These are phyloP conservation scores for Mesoclemmys tuberculata DNA, from an alignment of 2,113 vertebrate genomes.

Conservation along the genomic window DNA sequence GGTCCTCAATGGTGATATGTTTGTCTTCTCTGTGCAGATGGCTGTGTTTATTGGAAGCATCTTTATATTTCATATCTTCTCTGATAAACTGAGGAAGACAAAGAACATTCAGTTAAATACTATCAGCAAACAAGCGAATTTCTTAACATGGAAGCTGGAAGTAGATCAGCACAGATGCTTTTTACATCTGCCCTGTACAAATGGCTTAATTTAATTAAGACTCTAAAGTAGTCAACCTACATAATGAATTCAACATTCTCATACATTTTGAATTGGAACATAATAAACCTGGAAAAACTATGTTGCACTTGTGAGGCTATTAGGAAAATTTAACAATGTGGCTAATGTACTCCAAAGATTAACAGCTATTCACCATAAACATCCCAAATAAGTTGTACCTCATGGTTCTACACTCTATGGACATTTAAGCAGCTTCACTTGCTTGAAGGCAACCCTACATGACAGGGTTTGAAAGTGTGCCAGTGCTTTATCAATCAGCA, in stretches of 20 bases:
- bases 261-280: neutral
- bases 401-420: rapidly evolving
- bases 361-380: neutral
- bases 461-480: neutral
- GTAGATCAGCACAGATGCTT: neutral
- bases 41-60: slow-evolving; percentile 94
- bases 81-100: slow-evolving; percentile 89
- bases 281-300: neutral
- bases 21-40: slow-evolving; percentile 97
- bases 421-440: neutral
- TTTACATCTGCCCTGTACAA: neutral
- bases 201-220: neutral
- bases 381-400: neutral
- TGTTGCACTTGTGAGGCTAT: neutral
- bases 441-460: neutral
- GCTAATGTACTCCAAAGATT: neutral
- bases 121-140: neutral
- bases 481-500: neutral
- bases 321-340: neutral
- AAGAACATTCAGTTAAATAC: slow-evolving; percentile 25
- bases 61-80: slow-evolving; percentile 98
- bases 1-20: slow-evolving; percentile 97
- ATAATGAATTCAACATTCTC: neutral
- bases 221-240: neutral
- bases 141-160: neutral